Conservation (phyloP, 2,797 vertebrate genomes). For the Rhyacichthys aspro region DNA sequence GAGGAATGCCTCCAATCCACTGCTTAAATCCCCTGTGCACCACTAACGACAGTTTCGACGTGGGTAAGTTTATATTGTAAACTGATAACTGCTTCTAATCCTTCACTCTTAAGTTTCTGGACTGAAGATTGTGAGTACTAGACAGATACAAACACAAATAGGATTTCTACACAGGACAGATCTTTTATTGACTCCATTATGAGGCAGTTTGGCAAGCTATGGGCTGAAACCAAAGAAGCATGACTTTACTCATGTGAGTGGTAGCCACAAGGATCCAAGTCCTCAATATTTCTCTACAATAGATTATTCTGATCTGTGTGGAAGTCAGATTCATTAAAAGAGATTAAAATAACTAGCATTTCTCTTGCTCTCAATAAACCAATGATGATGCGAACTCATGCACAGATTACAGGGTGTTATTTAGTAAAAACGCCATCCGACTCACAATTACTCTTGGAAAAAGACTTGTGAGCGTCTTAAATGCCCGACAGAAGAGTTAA, state of each 20-base stretch:
- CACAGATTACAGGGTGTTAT: too few species aligned
- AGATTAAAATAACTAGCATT: too few species aligned
- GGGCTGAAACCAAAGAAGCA: slow-evolving; percentile 13
- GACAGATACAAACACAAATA: not conserved
- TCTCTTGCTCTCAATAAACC: too few species aligned
- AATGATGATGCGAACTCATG: too few species aligned
- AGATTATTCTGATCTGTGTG: too few species aligned
- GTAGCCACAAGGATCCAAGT: slow-evolving; percentile 23
- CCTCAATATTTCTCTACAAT: slow-evolving; percentile 6
- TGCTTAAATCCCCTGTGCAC: not conserved
- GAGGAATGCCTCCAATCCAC: slow-evolving; percentile 15
- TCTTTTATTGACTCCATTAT: not conserved
- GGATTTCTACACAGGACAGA: not conserved
- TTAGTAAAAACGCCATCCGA: too few species aligned
- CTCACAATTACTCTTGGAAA: too few species aligned
- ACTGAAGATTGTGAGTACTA: not conserved
- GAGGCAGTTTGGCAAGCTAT: slow-evolving; percentile 8
- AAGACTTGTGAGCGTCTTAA: slow-evolving; percentile 3
- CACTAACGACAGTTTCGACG: slow-evolving; percentile 34
- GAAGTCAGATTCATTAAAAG: too few species aligned
- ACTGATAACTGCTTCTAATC: not conserved
- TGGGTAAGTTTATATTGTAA: slow-evolving; percentile 46
- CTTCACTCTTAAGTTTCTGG: not conserved
- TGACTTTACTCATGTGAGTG: slow-evolving; percentile 35
- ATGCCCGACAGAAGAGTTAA: slow-evolving; percentile 32